These are phyloP conservation scores for Drosophila watanabei DNA, from an alignment of 1,140 invertebrate genomes.

Conservation along the genomic window DNA sequence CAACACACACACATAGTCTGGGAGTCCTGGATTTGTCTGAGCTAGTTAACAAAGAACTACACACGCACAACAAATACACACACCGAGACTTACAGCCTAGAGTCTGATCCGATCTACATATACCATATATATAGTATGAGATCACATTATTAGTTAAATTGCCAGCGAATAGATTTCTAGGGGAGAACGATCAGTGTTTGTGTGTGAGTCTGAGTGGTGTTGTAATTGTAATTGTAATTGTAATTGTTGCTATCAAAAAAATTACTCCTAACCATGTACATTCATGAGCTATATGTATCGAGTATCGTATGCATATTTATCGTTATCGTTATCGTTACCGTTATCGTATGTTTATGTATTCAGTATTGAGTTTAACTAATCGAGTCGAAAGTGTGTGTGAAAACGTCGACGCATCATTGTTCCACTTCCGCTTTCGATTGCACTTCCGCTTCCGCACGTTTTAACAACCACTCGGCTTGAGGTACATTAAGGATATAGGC, in stretches of 20 bases:
- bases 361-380: conserved; percentile 55
- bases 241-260: conserved; percentile 58
- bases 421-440: conserved; percentile 4
- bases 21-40: conserved; percentile 53
- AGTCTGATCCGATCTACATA: conserved; percentile 19
- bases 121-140: conserved; percentile 8
- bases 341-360: conserved; percentile 24
- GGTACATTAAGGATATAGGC: conserved; percentile 81
- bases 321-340: conserved; percentile 17
- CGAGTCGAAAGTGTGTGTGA: conserved; percentile 53
- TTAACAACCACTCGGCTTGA: conserved; percentile 80
- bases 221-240: conserved; percentile 31
- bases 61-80: conserved; percentile 26
- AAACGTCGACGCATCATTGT: conserved; percentile 20
- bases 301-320: conserved; percentile 35
- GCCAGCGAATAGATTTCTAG: conserved; percentile 40
- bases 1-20: conserved; percentile 6
- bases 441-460: conserved; percentile 36
- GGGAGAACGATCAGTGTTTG: conserved; percentile 7
- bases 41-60: conserved; percentile 59
- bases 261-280: conserved; percentile 47
- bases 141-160: conserved; percentile 53
- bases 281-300: conserved; percentile 49
- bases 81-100: conserved; percentile 49
- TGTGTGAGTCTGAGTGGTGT: background rate